These are phyloP conservation scores for Apodemia zela DNA, from an alignment of 2,888 invertebrate genomes.

Conservation along the genomic window DNA sequence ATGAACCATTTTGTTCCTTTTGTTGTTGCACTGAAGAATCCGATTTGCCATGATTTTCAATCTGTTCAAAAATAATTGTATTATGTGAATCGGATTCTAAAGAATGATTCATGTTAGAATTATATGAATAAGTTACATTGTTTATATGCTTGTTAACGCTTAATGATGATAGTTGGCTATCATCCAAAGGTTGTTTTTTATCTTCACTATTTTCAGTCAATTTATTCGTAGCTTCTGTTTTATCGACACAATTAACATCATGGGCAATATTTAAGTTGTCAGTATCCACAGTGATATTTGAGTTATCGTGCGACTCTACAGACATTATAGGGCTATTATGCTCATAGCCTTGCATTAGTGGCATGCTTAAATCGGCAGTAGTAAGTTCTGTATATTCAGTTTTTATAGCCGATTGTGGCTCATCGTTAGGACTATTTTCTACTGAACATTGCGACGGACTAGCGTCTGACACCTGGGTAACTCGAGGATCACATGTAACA, in stretches of 20 bases:
- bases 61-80: constrained; percentile 31
- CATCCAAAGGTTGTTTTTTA: constrained; percentile 39
- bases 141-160: constrained; percentile 36
- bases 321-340: constrained; percentile 48
- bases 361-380: constrained; percentile 62
- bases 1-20: constrained; percentile 41
- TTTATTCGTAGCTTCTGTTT: constrained; percentile 56
- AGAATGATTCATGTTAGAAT: constrained; percentile 32
- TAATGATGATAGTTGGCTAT: constrained; percentile 38
- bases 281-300: constrained; percentile 48
- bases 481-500: constrained; percentile 68
- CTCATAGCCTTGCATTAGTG: constrained; percentile 56
- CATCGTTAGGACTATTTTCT: constrained; percentile 58
- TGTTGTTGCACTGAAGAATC: constrained; percentile 31
- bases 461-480: constrained; percentile 67
- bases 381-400: constrained; percentile 73
- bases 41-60: constrained; percentile 28
- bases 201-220: constrained; percentile 47
- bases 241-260: constrained; percentile 50
- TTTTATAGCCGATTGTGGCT: constrained; percentile 55
- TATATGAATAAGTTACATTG: constrained; percentile 41
- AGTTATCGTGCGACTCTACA: constrained; percentile 32
- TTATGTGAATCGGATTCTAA: constrained; percentile 30
- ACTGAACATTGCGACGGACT: constrained; percentile 68
- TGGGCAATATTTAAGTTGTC: constrained; percentile 20